These are phyloP conservation scores for Ctena decussata DNA, from an alignment of 2,888 invertebrate genomes.

Conservation along the genomic window DNA sequence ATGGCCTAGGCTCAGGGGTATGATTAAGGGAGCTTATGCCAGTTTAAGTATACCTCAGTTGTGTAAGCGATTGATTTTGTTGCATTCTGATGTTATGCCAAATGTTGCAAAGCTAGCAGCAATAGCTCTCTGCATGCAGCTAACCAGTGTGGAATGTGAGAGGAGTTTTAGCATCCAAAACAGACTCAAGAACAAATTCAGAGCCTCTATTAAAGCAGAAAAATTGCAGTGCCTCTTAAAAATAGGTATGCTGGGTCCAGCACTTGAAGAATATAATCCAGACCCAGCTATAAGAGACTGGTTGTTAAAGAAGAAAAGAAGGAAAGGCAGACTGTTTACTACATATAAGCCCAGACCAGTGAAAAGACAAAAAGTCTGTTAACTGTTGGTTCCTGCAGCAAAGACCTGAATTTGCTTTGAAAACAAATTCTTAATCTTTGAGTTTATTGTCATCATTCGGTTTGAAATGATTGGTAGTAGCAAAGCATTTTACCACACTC, in stretches of 20 bases:
- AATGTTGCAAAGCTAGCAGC: not conserved
- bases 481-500: no score
- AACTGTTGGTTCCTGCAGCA: no score
- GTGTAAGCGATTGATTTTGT: not conserved
- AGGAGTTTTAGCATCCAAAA: slow-evolving; percentile 42
- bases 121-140: slow-evolving; percentile 33
- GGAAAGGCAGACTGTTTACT: not conserved
- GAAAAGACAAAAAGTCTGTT: not conserved
- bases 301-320: not conserved
- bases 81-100: slow-evolving; percentile 10
- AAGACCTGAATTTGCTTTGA: no score
- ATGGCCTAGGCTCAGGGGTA: slow-evolving; percentile 21
- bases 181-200: slow-evolving; percentile 28
- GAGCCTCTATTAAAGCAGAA: slow-evolving; percentile 1
- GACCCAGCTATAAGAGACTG: not conserved
- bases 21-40: slow-evolving; percentile 18
- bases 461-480: no score
- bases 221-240: not conserved
- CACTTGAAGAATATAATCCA: not conserved
- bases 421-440: no score
- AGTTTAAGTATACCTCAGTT: not conserved
- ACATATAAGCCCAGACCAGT: not conserved
- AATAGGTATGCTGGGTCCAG: not conserved
- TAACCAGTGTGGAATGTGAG: slow-evolving; percentile 48
- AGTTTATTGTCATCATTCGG: no score